Base-by-base conservation (phyloP, 2,888 invertebrate genomes). In the Kuschelorhynchus macadamiae region DNA sequence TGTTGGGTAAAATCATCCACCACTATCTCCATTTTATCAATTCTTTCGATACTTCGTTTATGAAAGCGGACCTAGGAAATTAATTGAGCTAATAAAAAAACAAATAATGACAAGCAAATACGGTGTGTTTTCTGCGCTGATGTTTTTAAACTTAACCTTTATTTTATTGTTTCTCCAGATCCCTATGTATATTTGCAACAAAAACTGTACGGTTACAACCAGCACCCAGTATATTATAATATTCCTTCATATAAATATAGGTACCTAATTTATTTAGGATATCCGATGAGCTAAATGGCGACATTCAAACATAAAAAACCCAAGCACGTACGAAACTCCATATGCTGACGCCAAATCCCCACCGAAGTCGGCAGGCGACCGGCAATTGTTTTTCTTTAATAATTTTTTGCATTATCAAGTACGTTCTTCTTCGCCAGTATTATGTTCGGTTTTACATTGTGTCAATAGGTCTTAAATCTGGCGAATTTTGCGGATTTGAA, bases 291-390 rank as follows among this genome's bases (percentile, higher is more conserved):
- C 46, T 30, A 36, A 47, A 52, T 32, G 56, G 67, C 61, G 49
- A 61, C 67, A 66, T 56, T 1, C 9, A 46, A 56, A 32, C 14
- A 61, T 67, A 50, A 42, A 61, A 32, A 67, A 16, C 21, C 36
- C 16, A 20, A 52, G 55, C 67, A 67, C 67, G 67, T 67, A 14
- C 50, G 1, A 20, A 33, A 53, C 33, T 33, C 55, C 53, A 67
- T 57, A 57, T 47, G 56, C 62, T 70, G 70, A 70, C 70, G 70
- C 70, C 70, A 70, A 47, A 56, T 67, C 62, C 66, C 70, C 70
- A 66, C 70, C 53, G n/a, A n/a, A n/a, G 33, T 59, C 46, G 36
- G 16, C 17, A 20, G 14, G 41, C 36, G 39, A 49, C 49, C 52
- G 59, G 32, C 57, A 21, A 66, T 66, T 69, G 65, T 65, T 70